phyloP scores from a whole-genome alignment of 1,140 invertebrate species.

The Drosophila azteca region DNA sequence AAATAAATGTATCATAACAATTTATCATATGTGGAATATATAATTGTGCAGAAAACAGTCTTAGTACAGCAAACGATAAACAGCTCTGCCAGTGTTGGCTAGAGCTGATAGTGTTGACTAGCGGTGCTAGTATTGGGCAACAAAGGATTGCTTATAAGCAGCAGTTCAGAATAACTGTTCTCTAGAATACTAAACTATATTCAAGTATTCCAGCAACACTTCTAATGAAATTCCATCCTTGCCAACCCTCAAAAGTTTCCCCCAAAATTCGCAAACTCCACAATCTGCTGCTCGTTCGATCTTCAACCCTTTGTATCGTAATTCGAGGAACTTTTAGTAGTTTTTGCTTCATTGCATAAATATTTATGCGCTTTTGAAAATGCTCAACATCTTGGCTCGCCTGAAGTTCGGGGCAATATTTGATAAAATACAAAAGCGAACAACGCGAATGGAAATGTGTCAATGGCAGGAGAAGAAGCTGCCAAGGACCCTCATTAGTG shows the following conservation, averaged over 20 bases:
- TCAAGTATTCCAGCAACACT: slow-evolving; percentile 1
- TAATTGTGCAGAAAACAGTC: too few species aligned
- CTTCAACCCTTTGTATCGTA: slow-evolving; percentile 25
- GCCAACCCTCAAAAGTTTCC: background rate
- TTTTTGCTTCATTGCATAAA: slow-evolving; percentile 79
- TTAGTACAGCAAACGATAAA: too few species aligned
- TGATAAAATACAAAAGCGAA: slow-evolving; percentile 57
- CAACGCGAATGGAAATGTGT: slow-evolving; percentile 56
- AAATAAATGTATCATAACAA: too few species aligned
- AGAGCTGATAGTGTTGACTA: too few species aligned
- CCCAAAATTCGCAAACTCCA: background rate
- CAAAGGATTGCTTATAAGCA: too few species aligned
- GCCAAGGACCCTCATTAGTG: slow-evolving; percentile 74
- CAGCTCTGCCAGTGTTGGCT: too few species aligned
- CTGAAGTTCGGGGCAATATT: slow-evolving; percentile 61
- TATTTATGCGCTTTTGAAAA: slow-evolving; percentile 74
- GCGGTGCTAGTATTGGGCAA: too few species aligned
- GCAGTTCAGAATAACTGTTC: too few species aligned
- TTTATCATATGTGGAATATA: too few species aligned
- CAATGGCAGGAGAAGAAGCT: slow-evolving; percentile 64
- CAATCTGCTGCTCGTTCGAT: background rate
- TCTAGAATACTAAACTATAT: slow-evolving; percentile 8
- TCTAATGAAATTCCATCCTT: slow-evolving; percentile 6
- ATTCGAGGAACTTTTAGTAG: slow-evolving; percentile 29
- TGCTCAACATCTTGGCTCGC: slow-evolving; percentile 54